phyloP scores from a whole-genome alignment of 2,797 vertebrate species.

The Rhadinocentrus ornatus region DNA sequence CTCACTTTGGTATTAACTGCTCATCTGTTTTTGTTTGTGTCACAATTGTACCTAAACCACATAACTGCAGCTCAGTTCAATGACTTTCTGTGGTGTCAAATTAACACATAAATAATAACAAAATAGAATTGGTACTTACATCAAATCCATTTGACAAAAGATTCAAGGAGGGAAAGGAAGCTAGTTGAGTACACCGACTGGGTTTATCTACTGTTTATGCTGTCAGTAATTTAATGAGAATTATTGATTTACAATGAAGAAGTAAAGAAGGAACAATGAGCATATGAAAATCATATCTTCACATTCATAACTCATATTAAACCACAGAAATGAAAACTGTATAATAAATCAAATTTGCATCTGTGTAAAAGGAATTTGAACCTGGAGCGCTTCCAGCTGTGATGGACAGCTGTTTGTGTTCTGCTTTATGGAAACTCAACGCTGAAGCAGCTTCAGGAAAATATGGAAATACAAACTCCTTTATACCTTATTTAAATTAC shows the following conservation, averaged over 20 bases:
- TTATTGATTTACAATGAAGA: neutral
- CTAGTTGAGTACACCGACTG: neutral
- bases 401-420: slow-evolving; percentile 29
- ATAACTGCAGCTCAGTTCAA: neutral
- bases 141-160: neutral
- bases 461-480: slow-evolving; percentile 14
- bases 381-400: slow-evolving; percentile 34
- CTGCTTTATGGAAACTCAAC: slow-evolving; percentile 22
- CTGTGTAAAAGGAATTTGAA: slow-evolving; percentile 4
- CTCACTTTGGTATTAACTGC: neutral
- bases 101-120: neutral
- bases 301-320: neutral
- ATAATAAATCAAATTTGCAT: slow-evolving; percentile 3
- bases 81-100: neutral
- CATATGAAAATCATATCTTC: neutral
- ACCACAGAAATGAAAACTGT: neutral
- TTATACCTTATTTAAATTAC: neutral
- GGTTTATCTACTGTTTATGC: neutral
- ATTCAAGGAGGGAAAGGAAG: neutral
- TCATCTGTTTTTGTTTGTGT: neutral
- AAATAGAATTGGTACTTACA: neutral
- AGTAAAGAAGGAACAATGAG: slow-evolving; percentile 4
- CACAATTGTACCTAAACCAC: neutral
- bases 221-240: neutral
- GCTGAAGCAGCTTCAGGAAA: slow-evolving; percentile 16